Conservation (phyloP, 2,888 invertebrate species). For the Criorhina ranunculi region DNA sequence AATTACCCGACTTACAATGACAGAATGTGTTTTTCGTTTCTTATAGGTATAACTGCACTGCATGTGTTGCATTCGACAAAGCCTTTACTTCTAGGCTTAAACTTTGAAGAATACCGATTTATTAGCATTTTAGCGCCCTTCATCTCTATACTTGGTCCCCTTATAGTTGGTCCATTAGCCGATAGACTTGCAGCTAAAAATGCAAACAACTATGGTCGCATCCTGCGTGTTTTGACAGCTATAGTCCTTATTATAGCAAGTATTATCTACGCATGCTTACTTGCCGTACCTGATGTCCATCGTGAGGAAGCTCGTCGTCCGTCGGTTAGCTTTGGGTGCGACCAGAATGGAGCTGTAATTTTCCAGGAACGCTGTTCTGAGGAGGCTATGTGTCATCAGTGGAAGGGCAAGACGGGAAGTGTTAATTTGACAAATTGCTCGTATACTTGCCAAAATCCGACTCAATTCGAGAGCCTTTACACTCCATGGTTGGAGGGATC, state of each 20-base stretch:
- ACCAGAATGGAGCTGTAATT: conserved; percentile 88
- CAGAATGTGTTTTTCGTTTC: conserved; percentile 13
- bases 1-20: not conserved
- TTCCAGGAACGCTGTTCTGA: conserved; percentile 90
- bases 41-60: conserved; percentile 91
- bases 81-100: conserved; percentile 86
- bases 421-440: conserved; percentile 89
- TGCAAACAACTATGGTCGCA: conserved; percentile 86
- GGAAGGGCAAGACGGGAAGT: conserved; percentile 88
- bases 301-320: conserved; percentile 86
- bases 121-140: conserved; percentile 92
- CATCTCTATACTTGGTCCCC: conserved; percentile 91
- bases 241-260: conserved; percentile 88
- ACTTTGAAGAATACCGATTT: conserved; percentile 89
- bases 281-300: conserved; percentile 88
- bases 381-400: conserved; percentile 88
- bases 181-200: conserved; percentile 86
- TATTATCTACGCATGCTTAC: conserved; percentile 88
- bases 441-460: conserved; percentile 88
- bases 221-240: conserved; percentile 89
- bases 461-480: conserved; percentile 83
- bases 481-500: conserved; percentile 82
- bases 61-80: conserved; percentile 92
- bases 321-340: conserved; percentile 89
- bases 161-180: conserved; percentile 91